Conservation (phyloP, 2,797 vertebrate species). For the Myotis planiceps region DNA sequence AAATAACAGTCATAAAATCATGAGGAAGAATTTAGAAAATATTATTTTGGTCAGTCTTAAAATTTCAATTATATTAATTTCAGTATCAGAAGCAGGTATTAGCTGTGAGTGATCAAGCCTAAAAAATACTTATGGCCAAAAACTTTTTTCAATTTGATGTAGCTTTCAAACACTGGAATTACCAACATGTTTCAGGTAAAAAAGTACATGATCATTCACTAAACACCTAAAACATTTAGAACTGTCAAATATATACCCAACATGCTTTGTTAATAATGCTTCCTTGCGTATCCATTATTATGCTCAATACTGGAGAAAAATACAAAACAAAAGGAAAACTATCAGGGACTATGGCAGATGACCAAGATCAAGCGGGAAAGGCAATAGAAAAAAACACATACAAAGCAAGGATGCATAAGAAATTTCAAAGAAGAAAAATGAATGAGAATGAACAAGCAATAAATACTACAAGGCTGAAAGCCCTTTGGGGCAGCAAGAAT, state of each 20-base stretch:
- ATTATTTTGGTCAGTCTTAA: background rate
- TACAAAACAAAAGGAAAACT: background rate
- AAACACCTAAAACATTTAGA: background rate
- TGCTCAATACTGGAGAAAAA: background rate
- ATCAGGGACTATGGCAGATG: background rate
- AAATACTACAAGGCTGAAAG: background rate
- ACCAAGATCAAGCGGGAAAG: background rate
- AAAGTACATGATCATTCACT: background rate
- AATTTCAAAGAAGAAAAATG: slow-evolving; percentile 50
- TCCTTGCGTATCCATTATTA: background rate
- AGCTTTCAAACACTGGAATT: background rate
- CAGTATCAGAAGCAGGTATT: background rate
- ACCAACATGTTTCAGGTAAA: background rate
- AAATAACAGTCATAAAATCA: slow-evolving; percentile 27
- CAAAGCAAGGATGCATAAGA: background rate
- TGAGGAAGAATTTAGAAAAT: background rate
- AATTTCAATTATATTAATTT: slow-evolving; percentile 37
- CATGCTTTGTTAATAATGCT: background rate
- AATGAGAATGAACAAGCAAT: slow-evolving; percentile 34
- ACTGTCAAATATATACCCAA: background rate
- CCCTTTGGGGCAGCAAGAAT: slow-evolving; percentile 36
- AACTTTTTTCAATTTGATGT: background rate
- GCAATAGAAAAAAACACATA: background rate
- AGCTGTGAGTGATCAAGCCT: background rate
- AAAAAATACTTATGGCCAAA: background rate